Base-by-base conservation (phyloP, 2,797 vertebrate species). In the Aulostomus chinensis region DNA sequence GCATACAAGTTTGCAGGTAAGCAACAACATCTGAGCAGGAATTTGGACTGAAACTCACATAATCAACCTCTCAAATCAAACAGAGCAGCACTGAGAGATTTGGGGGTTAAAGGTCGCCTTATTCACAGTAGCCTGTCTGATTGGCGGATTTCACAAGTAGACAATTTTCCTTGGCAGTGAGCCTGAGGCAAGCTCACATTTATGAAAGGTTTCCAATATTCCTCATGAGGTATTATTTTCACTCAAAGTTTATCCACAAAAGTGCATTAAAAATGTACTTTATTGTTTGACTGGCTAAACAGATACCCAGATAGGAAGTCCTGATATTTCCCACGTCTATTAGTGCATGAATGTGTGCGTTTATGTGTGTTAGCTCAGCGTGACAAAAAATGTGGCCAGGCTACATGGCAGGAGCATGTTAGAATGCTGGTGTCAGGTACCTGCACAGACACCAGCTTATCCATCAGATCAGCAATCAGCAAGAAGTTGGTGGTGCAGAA, bases 331-430 rank as follows among this genome's bases (percentile, higher is more conserved):
- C 54, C 57, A 25, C 17, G 14, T 46, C 7, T 31, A 8, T 42
- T 2, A n/a, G 7, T 2, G 8, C 4, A 37, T 30, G n/a, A 42
- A 33, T 40, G 49, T 33, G 9, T 53, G 37, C 18, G 20, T 56
- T 17, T 32, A 22, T 38, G 11, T 21, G 4, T 1, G 3, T 16
- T 37, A 20, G 33, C 4, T 58, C 58, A 49, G 28, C n/a, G n/a
- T n/a, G n/a, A n/a, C n/a, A n/a, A 74, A 74, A 78, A 78, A 84
- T 90, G 80, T 59, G 41, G 63, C 68, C 6, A 0, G 48, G 33
- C 76, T 55, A 63, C 83, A 85, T 85, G 83, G 63, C 35, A 2
- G 8, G 17, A 4, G 18, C n/a, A 13, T 35, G 66, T 76, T 48
- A n/a, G 1, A 50, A 33, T 24, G 34, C 17, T 26, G 43, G 54